These are phyloP conservation scores for Drosophila tripunctata DNA, from an alignment of 2,888 invertebrate genomes.

Conservation along the genomic window DNA sequence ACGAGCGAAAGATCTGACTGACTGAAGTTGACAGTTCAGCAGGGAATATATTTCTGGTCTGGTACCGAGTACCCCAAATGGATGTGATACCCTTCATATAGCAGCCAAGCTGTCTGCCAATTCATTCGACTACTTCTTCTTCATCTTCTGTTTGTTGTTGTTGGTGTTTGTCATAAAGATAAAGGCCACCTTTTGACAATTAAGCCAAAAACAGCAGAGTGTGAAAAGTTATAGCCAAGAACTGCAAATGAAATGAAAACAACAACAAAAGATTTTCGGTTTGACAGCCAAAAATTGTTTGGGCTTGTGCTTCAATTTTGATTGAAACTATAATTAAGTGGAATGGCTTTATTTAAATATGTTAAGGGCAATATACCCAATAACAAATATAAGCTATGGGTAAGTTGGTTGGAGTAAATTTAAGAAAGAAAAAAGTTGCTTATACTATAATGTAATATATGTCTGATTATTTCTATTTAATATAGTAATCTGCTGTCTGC, in stretches of 20 bases:
- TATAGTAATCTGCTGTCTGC: too few species aligned
- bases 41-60: too few species aligned
- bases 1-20: slow-evolving; percentile 43
- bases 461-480: too few species aligned
- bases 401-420: too few species aligned
- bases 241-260: slow-evolving; percentile 48
- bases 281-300: not conserved
- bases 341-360: too few species aligned
- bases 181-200: slow-evolving; percentile 72
- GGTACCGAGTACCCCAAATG: slow-evolving; percentile 21
- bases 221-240: slow-evolving; percentile 58
- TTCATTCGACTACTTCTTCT: slow-evolving; percentile 38
- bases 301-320: too few species aligned
- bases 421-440: too few species aligned
- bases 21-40: slow-evolving; percentile 77
- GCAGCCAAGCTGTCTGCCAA: slow-evolving; percentile 72
- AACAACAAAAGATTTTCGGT: slow-evolving; percentile 9
- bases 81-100: slow-evolving; percentile 23
- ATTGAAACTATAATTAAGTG: too few species aligned
- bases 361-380: too few species aligned
- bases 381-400: too few species aligned
- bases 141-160: slow-evolving; percentile 22
- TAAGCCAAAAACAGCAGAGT: slow-evolving; percentile 58
- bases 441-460: too few species aligned
- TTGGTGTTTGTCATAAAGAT: slow-evolving; percentile 58